Conservation (phyloP, 2,797 vertebrate species). For the Distichodus sexfasciatus region DNA sequence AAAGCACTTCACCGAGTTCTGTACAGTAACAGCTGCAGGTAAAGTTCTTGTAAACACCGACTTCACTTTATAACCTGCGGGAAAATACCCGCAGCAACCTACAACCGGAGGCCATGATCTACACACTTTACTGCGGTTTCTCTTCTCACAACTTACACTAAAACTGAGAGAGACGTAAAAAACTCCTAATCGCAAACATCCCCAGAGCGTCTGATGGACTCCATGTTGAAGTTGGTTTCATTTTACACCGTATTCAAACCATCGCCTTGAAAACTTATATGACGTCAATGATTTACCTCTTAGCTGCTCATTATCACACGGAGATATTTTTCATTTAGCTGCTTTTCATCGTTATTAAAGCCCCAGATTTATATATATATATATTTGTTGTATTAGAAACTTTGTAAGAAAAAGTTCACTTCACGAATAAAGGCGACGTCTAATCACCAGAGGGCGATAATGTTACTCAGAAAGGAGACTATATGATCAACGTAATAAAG, state of each 20-base stretch:
- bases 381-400: no score
- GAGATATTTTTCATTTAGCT: neutral
- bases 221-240: neutral
- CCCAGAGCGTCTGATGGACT: neutral
- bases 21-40: no score
- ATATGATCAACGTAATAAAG: no score
- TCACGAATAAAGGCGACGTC: slow-evolving; percentile 37
- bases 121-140: neutral
- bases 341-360: no score
- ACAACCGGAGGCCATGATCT: neutral
- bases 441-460: slow-evolving; percentile 45
- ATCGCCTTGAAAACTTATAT: neutral
- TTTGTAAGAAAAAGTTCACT: neutral
- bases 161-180: no score
- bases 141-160: no score
- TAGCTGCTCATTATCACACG: neutral
- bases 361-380: no score
- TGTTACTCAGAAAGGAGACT: no score
- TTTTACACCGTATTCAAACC: neutral
- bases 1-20: neutral
- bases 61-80: no score
- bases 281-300: slow-evolving; percentile 17
- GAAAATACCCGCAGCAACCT: slow-evolving; percentile 1
- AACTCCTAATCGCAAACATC: neutral
- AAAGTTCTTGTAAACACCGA: no score